Evolutionary conservation across 1,140 invertebrate species (phyloP).

Genomic region (Drosophila simulans): DNA sequence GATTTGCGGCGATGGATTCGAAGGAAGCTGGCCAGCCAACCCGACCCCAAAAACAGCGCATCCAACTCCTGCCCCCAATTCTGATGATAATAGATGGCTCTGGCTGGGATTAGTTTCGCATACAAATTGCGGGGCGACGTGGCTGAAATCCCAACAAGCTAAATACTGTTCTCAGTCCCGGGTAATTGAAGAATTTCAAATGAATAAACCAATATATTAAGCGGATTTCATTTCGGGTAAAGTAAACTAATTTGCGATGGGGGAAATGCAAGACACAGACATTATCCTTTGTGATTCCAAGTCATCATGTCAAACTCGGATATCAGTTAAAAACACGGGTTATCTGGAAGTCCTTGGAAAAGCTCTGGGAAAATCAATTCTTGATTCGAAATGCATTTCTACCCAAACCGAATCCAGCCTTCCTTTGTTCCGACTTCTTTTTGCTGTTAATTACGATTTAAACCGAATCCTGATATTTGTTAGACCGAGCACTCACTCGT

Average conservation of each 20-base stretch:
- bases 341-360: neutral
- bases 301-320: neutral
- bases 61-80: conserved; percentile 28
- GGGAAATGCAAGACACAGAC: neutral
- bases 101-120: conserved; percentile 64
- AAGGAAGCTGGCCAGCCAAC: conserved; percentile 10
- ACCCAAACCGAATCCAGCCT: neutral
- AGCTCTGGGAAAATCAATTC: neutral
- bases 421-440: neutral
- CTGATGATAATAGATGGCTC: conserved; percentile 65
- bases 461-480: conserved; percentile 26
- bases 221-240: neutral
- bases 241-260: conserved; percentile 1
- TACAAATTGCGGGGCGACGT: conserved; percentile 62
- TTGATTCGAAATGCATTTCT: neutral
- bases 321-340: neutral
- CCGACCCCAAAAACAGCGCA: neutral
- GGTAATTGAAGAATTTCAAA: conserved; percentile 49
- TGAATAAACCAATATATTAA: conserved; percentile 34
- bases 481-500: conserved; percentile 53
- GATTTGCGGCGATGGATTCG: conserved; percentile 47
- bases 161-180: conserved; percentile 48
- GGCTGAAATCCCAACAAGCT: conserved; percentile 44
- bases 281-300: neutral
- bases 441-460: conserved; percentile 49